These are phyloP conservation scores for Carduelis carduelis DNA, from an alignment of 2,797 vertebrate species.

Conservation along the genomic window DNA sequence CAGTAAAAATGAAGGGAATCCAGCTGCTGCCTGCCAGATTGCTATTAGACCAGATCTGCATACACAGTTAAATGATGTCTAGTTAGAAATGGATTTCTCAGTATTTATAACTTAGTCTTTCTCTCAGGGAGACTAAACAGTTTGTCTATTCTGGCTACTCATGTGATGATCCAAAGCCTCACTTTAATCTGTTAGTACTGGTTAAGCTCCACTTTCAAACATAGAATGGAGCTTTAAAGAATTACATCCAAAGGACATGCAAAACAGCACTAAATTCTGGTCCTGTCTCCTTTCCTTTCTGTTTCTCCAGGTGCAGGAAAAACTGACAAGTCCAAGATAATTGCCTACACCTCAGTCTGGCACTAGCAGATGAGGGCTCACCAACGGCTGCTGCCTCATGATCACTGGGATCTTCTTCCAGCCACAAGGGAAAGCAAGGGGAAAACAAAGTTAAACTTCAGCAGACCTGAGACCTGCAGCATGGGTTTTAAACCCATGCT, in stretches of 20 bases:
- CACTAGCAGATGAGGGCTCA: accelerated
- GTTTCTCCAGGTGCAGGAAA: neutral
- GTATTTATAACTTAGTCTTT: neutral
- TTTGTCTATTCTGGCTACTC: neutral
- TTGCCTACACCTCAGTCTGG: neutral
- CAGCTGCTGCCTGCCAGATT: neutral
- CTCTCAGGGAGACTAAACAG: neutral
- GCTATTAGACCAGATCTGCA: neutral
- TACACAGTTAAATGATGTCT: neutral
- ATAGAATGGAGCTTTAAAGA: neutral
- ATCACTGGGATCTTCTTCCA: neutral
- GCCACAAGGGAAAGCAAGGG: neutral
- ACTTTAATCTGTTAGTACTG: neutral
- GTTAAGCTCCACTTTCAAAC: neutral
- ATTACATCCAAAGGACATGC: neutral
- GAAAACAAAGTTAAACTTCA: neutral
- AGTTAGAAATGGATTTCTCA: neutral
- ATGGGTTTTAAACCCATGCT: neutral
- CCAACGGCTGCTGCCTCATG: neutral
- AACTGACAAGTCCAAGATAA: neutral
- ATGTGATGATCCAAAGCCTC: neutral
- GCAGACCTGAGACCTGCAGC: neutral
- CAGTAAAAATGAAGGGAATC: neutral
- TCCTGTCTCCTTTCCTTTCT: neutral
- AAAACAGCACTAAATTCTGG: neutral